These are phyloP conservation scores for Catharus bicknelli DNA, from an alignment of 2,113 vertebrate species.

Conservation along the genomic window DNA sequence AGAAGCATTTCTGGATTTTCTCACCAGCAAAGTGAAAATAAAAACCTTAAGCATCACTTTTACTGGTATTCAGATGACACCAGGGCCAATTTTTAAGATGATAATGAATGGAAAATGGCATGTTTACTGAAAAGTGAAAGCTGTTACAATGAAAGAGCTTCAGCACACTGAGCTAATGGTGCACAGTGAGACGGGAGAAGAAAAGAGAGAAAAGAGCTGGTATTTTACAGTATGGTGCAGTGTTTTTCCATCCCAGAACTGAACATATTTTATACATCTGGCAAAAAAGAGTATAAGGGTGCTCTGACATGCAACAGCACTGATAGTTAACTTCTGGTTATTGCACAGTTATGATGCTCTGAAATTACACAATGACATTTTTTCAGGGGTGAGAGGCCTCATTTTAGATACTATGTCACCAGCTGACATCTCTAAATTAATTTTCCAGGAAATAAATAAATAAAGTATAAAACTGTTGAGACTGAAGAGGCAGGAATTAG, in stretches of 20 bases:
- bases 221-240: neutral
- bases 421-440: neutral
- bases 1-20: neutral
- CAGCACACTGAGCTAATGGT: neutral
- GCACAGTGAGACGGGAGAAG: fast-evolving
- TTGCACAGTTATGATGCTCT: fast-evolving
- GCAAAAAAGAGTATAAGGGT: neutral
- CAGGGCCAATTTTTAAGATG: neutral
- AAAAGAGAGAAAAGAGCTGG: neutral
- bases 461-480: neutral
- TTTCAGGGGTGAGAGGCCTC: neutral
- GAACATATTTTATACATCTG: neutral
- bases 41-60: neutral
- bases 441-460: neutral
- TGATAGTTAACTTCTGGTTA: neutral
- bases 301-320: neutral
- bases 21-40: neutral
- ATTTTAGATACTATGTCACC: neutral
- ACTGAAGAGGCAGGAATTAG: neutral
- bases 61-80: neutral
- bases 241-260: neutral
- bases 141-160: neutral
- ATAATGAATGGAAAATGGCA: neutral
- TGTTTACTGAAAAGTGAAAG: neutral
- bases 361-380: neutral